Evolutionary conservation across 2,113 vertebrate genomes (phyloP), one percentile per base, ranked within the genome.

Genomic region (Etia nguti): DNA sequence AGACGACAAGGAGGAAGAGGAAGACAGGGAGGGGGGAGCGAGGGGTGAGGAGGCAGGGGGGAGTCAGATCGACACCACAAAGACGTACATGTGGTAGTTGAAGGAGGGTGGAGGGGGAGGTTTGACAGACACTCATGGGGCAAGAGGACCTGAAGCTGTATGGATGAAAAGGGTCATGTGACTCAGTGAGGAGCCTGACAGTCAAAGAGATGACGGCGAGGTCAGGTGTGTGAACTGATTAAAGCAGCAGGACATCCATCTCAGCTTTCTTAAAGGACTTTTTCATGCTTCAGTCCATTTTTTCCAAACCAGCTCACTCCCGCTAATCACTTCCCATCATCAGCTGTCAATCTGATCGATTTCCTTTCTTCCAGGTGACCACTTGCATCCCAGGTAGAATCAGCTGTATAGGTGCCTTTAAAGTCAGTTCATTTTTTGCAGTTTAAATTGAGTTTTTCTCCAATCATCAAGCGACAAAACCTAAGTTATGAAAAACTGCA

Each of bases 11-110:
- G 96, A 97, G 79, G 96, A 96, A 26, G 96, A 96, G 43, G 89
- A 91, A 93, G 89, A 54, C 3, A 9, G 46, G 16, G 56, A 24
- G 82, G 82, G 36, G 16, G 65, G 75, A 4, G 22, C 16, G 48
- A 91, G 95, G 86, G 94, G 93, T 81, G 95, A 93, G 86, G 95
- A 95, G 73, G 95, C 93, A 1, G 93, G 91, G 22, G 93, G 91
- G 86, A 92, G 92, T 83, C 96, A 96, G 60, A 97, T 97, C n/a
- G 96, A 97, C 93, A 97, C 97, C 10, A 96, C 96, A 43, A 97
- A 97, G 93, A 97, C 96, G 0, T 97, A 97, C 88, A 95, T 97
- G 94, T 97, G 97, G 97, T 97, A 97, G 92, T 90, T 26, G 79
- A 46, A 50, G 87, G 57, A 22, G 75, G 77, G 60, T 10, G 18